Percentiles rank a stretch among this genome's conserved stretches.
These are phyloP conservation scores for Malaclemys terrapin DNA, from an alignment of 2,113 vertebrate species.

Conservation along the genomic window DNA sequence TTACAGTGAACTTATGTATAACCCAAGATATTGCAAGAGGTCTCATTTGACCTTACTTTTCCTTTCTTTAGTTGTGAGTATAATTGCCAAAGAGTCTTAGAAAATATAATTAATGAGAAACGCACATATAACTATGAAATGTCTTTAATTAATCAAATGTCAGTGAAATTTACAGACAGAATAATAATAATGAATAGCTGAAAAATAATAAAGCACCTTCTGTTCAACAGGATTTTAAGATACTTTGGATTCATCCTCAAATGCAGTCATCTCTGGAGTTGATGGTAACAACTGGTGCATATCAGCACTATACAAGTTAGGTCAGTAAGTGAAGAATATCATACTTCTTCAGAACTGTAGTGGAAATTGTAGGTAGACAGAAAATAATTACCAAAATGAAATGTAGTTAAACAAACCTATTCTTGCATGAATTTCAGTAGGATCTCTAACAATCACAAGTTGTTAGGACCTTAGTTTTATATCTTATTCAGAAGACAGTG, in stretches of 20 bases:
- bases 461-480: background rate
- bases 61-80: background rate
- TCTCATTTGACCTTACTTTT: background rate
- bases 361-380: fast-evolving
- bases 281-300: background rate
- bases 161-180: background rate
- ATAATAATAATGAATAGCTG: background rate
- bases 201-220: background rate
- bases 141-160: background rate
- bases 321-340: background rate
- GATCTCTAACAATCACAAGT: background rate
- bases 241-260: background rate
- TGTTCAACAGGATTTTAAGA: background rate
- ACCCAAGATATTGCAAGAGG: background rate
- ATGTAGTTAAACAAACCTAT: background rate
- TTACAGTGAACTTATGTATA: background rate
- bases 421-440: background rate
- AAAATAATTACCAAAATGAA: fast-evolving
- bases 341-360: background rate
- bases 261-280: background rate
- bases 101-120: constrained; percentile 22
- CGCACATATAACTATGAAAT: background rate
- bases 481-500: background rate
- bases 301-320: background rate
- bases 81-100: background rate